phyloP scores from a whole-genome alignment of 2,888 invertebrate genomes.

The Nycteola revayana region DNA sequence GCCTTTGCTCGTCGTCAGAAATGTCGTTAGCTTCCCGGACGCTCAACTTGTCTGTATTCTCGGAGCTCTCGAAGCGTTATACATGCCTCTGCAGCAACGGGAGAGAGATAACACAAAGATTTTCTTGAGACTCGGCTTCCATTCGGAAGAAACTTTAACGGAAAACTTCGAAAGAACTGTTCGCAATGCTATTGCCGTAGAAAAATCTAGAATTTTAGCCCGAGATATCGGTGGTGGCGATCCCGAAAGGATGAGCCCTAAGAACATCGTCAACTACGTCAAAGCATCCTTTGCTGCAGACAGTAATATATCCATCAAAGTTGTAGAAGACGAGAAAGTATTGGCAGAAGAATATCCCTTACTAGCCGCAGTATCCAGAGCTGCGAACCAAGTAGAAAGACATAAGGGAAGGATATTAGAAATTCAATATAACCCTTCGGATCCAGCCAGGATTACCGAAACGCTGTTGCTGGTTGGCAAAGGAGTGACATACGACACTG shows the following conservation, averaged over 20 bases:
- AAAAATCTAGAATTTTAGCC: slow-evolving; percentile 83
- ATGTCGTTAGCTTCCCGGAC: slow-evolving; percentile 85
- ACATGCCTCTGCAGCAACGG: slow-evolving; percentile 90
- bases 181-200: slow-evolving; percentile 83
- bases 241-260: slow-evolving; percentile 94
- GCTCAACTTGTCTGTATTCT: slow-evolving; percentile 90
- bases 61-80: slow-evolving; percentile 93
- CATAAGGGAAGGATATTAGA: slow-evolving; percentile 83
- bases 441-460: slow-evolving; percentile 75
- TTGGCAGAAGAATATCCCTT: slow-evolving; percentile 90
- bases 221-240: slow-evolving; percentile 87
- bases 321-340: slow-evolving; percentile 82
- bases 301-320: slow-evolving; percentile 83
- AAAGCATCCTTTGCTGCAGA: slow-evolving; percentile 81
- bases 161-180: slow-evolving; percentile 81
- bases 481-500: slow-evolving; percentile 92
- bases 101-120: slow-evolving; percentile 84
- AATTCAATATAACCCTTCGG: slow-evolving; percentile 85
- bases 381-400: slow-evolving; percentile 85
- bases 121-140: slow-evolving; percentile 83
- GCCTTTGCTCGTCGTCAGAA: slow-evolving; percentile 89
- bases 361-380: slow-evolving; percentile 88
- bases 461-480: slow-evolving; percentile 93
- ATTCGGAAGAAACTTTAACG: slow-evolving; percentile 79
- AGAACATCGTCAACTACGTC: slow-evolving; percentile 89